phyloP scores from a whole-genome alignment of 2,888 invertebrate genomes.

The Deilephila elpenor region DNA sequence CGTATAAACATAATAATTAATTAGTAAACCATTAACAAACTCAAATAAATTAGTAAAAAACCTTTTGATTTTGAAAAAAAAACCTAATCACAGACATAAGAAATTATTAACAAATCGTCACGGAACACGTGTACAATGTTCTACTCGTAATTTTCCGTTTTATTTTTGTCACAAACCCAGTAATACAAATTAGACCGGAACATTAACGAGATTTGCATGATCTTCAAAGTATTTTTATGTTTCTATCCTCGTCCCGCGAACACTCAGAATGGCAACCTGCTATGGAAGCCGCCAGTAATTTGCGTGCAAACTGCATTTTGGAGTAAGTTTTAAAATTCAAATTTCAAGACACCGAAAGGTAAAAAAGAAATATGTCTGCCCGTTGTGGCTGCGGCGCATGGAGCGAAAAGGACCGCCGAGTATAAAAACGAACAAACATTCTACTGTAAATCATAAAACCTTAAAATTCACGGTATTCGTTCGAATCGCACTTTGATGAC shows the following conservation, averaged over 20 bases:
- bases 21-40: no score
- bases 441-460: slow-evolving; percentile 9
- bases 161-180: not conserved
- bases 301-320: not conserved
- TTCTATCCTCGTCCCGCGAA: not conserved
- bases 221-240: not conserved
- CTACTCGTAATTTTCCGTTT: not conserved
- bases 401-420: not conserved
- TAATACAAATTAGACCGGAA: not conserved
- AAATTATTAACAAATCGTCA: not conserved
- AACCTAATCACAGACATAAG: not conserved
- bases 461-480: not conserved
- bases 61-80: no score
- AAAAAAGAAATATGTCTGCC: slow-evolving; percentile 10
- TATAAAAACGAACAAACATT: not conserved
- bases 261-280: not conserved
- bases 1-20: no score
- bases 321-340: slow-evolving; percentile 17
- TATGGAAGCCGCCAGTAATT: slow-evolving; percentile 2
- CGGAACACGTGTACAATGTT: not conserved
- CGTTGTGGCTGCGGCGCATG: not conserved
- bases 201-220: slow-evolving; percentile 6
- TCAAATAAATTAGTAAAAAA: no score
- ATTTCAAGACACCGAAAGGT: slow-evolving; percentile 3
- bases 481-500: not conserved